Evolutionary conservation across 2,888 invertebrate species (phyloP).

Genomic region (Ametastegia equiseti): DNA sequence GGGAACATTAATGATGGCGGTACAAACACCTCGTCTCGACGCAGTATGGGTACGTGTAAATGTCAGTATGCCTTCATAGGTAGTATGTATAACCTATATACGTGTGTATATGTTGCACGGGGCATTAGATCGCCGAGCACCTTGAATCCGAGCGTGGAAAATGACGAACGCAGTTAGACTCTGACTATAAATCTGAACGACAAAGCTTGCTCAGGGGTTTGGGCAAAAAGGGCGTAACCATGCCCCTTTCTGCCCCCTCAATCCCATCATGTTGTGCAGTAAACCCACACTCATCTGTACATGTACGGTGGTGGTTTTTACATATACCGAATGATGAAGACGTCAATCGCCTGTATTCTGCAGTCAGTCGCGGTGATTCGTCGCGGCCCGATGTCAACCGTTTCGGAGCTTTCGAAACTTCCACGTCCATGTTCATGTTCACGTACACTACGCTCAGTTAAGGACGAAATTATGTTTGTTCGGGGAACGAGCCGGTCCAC

Average conservation of each 20-base stretch:
- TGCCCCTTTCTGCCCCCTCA: too few species aligned
- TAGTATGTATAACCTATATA: too few species aligned
- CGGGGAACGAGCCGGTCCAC: background rate
- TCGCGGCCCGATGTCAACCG: conserved; percentile 66
- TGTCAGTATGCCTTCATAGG: too few species aligned
- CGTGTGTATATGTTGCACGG: conserved; percentile 10
- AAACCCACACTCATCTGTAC: too few species aligned
- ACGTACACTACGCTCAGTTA: background rate
- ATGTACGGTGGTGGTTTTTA: too few species aligned
- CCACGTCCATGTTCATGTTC: background rate
- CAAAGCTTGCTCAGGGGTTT: conserved; percentile 30
- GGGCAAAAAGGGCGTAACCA: conserved; percentile 37
- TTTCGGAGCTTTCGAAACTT: conserved; percentile 1
- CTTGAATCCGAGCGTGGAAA: conserved; percentile 45
- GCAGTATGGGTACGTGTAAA: too few species aligned
- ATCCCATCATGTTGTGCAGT: too few species aligned
- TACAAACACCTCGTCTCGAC: conserved; percentile 18
- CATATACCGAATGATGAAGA: conserved; percentile 68
- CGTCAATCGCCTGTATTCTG: conserved; percentile 59
- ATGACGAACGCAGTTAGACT: conserved; percentile 39
- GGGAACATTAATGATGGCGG: conserved; percentile 18
- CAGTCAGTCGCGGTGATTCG: conserved; percentile 61
- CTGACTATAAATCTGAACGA: conserved; percentile 45
- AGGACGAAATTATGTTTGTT: conserved; percentile 1
- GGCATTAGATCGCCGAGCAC: conserved; percentile 30